Evolutionary conservation across 2,888 invertebrate genomes (phyloP).

Genomic region (Apomyelois bistriatella): DNA sequence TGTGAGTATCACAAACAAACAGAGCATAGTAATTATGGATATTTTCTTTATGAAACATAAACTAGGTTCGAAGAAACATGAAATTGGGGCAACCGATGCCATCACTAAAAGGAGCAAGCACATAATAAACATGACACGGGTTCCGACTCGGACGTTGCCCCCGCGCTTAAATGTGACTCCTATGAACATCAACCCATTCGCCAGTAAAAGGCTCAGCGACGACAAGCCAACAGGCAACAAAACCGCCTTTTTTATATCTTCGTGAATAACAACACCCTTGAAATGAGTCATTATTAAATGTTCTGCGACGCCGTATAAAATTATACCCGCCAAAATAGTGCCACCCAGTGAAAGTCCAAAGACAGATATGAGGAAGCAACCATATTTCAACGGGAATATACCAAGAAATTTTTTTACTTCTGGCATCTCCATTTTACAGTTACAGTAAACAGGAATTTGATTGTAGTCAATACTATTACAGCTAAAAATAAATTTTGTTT

Average conservation of each 20-base stretch:
- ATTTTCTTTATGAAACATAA: slow-evolving; percentile 38
- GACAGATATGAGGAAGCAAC: slow-evolving; percentile 38
- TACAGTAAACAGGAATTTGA: too few species aligned
- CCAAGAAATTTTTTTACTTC: slow-evolving; percentile 34
- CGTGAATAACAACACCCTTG: slow-evolving; percentile 21
- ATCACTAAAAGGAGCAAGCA: slow-evolving; percentile 25
- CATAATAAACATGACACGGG: slow-evolving; percentile 28
- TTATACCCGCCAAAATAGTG: slow-evolving; percentile 31
- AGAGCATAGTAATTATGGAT: slow-evolving; percentile 19
- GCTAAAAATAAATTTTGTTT: too few species aligned
- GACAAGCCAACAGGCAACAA: slow-evolving; percentile 31
- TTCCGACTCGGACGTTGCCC: slow-evolving; percentile 18
- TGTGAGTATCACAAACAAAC: slow-evolving; percentile 25
- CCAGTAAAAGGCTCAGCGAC: slow-evolving; percentile 31
- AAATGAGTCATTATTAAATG: slow-evolving; percentile 25
- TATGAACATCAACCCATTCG: slow-evolving; percentile 30
- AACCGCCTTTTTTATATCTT: slow-evolving; percentile 31
- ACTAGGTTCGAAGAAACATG: slow-evolving; percentile 35
- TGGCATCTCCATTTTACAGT: slow-evolving; percentile 33
- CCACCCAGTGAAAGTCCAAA: slow-evolving; percentile 36
- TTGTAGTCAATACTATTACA: too few species aligned
- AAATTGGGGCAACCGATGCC: slow-evolving; percentile 28
- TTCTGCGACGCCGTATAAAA: slow-evolving; percentile 42
- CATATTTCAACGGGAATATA: slow-evolving; percentile 35
- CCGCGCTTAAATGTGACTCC: slow-evolving; percentile 23